Evolutionary conservation across 2,797 vertebrate species (phyloP), one percentile per base, ranked within the genome.

Genomic region (Sardinella longiceps): DNA sequence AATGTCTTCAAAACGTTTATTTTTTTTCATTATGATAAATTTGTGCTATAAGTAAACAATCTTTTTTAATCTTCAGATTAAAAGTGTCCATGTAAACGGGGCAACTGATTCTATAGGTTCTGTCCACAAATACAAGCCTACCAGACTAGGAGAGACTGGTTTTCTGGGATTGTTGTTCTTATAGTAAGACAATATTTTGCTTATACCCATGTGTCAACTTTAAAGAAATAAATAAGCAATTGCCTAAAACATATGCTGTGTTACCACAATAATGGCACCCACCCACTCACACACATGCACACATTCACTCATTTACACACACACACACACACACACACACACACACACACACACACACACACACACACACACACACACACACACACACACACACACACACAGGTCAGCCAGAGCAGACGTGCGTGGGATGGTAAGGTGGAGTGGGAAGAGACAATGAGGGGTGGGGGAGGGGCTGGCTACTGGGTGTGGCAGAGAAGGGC

Each of bases 401-500:
- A 11, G 37, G 45, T 50, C 39, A 70, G 15, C 82, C 4, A 56
- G 58, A 58, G 33, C 25, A 53, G 30, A 60, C 74, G 30, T 53
- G 80, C 9, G 58, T 33, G 1, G 48, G 82, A 7, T 48, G 28
- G 63, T 14, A 50, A 81, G 53, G 15, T n/a, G 51, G 39, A 82
- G 60, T 80, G 43, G 28, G 50, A 15, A n/a, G 33, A 81, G 23
- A 14, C 48, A 11, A 87, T 82, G 86, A 84, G 60, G 45, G 23
- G 80, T 56, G 18, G 39, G 25, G 25, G 37, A 82, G 37, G 43
- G 53, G 30, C 39, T 11, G 53, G 46, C 20, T 46, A 85, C 30
- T 82, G 90, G 88, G 90, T 30, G 90, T 84, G 90, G 88, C 87
- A 0, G 51, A 84, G 74, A 77, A 12, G 70, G 18, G 70, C 70